These are phyloP conservation scores for Pogonocichla stellata DNA, from an alignment of 2,113 vertebrate species.

Conservation along the genomic window DNA sequence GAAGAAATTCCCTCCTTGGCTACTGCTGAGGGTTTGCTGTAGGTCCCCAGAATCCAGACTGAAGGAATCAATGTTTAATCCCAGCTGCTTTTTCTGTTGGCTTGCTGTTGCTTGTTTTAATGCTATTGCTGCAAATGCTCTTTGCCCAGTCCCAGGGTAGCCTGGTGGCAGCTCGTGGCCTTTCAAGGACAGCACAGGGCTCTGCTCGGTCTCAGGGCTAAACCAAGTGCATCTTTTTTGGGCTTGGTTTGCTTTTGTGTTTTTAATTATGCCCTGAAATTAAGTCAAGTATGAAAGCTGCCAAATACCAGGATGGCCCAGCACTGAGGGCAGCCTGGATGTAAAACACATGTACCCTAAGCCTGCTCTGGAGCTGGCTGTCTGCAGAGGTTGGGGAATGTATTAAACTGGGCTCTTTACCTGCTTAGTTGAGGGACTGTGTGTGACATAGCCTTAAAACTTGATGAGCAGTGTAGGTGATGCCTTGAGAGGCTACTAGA, in stretches of 20 bases:
- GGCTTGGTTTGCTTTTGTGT: neutral
- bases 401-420: neutral
- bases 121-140: neutral
- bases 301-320: neutral
- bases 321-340: neutral
- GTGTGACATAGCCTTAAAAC: neutral
- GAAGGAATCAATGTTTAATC: neutral
- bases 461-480: neutral
- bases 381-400: neutral
- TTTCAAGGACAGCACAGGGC: neutral
- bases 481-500: neutral
- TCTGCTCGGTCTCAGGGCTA: neutral
- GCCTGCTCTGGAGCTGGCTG: neutral
- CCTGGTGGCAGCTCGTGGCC: neutral
- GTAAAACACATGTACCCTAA: neutral
- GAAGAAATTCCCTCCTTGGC: neutral
- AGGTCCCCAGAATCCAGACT: neutral
- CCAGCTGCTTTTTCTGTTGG: neutral
- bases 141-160: neutral
- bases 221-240: neutral
- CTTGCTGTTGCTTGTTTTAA: neutral
- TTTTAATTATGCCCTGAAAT: constrained; percentile 9
- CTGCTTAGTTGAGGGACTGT: neutral
- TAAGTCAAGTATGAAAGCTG: neutral
- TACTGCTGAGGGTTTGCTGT: neutral